phyloP scores from a whole-genome alignment of 2,113 vertebrate species.

The Pandion haliaetus region DNA sequence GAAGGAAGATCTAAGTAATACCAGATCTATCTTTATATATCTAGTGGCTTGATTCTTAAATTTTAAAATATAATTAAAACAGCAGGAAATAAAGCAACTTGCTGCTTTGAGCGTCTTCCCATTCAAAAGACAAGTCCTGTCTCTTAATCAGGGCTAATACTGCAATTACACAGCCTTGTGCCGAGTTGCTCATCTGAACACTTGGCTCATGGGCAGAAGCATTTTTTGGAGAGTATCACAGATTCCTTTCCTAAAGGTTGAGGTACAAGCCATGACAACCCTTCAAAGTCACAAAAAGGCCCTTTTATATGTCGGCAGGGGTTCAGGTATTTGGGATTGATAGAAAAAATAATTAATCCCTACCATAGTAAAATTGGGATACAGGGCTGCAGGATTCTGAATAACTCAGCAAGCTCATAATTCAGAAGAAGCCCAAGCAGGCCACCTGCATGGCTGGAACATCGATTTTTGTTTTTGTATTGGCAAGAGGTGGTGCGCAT shows the following conservation, averaged over 20 bases:
- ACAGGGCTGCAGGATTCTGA: neutral
- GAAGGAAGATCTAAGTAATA: neutral
- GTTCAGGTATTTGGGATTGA: neutral
- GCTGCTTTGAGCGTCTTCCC: neutral
- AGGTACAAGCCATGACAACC: neutral
- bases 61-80: neutral
- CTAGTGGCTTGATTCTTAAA: neutral
- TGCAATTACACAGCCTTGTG: neutral
- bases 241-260: neutral
- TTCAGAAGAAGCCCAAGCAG: neutral
- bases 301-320: neutral
- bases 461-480: neutral
- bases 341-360: neutral
- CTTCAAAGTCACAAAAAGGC: neutral
- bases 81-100: neutral
- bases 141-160: neutral
- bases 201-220: neutral
- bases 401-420: neutral
- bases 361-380: neutral
- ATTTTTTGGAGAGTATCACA: neutral
- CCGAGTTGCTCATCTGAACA: neutral
- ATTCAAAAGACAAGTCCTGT: neutral
- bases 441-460: constrained; percentile 1
- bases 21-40: neutral
- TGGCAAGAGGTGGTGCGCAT: neutral